Evolutionary conservation across 2,888 invertebrate genomes (phyloP).

Genomic region (Gymnocheta viridis): DNA sequence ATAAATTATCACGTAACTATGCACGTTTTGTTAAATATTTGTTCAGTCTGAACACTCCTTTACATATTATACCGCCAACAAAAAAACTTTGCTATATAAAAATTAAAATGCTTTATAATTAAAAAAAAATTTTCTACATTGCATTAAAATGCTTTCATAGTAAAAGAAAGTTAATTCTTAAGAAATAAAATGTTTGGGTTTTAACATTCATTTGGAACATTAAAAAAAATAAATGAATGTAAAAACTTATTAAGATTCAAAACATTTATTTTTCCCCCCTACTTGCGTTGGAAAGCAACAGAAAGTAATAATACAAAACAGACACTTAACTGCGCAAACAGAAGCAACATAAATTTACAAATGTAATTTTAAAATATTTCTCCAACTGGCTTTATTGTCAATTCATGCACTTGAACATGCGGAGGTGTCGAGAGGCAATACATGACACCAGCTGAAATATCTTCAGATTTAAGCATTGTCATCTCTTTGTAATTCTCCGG

Average conservation of each 20-base stretch:
- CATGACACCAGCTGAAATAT: conserved; percentile 73
- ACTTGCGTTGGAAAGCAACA: background rate
- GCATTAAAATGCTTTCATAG: too few relatives aligned
- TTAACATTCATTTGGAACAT: background rate
- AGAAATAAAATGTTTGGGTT: background rate
- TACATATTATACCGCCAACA: too few relatives aligned
- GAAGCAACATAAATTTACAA: background rate
- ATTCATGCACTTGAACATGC: conserved; percentile 74
- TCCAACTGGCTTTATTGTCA: conserved; percentile 77
- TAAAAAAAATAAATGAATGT: background rate
- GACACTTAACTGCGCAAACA: background rate
- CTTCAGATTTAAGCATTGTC: conserved; percentile 71
- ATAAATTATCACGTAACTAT: too few relatives aligned
- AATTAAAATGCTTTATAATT: too few relatives aligned
- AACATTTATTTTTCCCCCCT: background rate
- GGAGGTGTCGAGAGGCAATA: conserved; percentile 73
- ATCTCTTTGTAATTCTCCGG: conserved; percentile 61
- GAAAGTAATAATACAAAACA: background rate
- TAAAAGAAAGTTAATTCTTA: background rate
- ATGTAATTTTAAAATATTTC: conserved; percentile 73
- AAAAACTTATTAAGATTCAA: conserved; percentile 14
- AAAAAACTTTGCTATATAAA: too few relatives aligned
- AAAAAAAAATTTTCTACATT: too few relatives aligned
- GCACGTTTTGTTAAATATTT: too few relatives aligned
- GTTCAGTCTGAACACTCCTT: too few relatives aligned